Evolutionary conservation across 1,140 invertebrate species (phyloP), one percentile per base, ranked within the genome.

Genomic region (Zaprionus tsacasi): DNA sequence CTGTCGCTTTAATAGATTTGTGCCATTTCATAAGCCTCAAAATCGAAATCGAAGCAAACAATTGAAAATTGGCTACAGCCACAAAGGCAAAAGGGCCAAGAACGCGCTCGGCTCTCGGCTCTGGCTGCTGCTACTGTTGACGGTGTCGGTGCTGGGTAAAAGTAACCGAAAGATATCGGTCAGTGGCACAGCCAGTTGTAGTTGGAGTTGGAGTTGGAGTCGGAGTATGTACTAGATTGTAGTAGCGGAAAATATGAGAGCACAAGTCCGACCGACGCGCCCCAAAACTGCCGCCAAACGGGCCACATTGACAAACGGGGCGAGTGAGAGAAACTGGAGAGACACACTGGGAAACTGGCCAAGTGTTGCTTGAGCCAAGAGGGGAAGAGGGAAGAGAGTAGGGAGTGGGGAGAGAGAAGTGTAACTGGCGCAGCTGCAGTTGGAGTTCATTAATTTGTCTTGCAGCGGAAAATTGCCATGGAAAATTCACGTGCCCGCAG

Each of bases 401-500:
- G 21, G 21, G 21, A 21, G 21, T 21, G 21, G 21, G 21, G 38
- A 40, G 40, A n/a, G 40, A 30, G 15, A 45, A 45, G n/a, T 45
- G 40, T 15, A 45, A 45, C 40, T 8, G 40, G 40, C 40, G 40
- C 40, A 45, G 40, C 40, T 45, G 40, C 40, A 45, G 61, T 56
- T 56, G 52, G 52, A 89, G 81, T 88, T 88, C 86, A 88, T 88
- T 88, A 88, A 88, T 85, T 83, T 85, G 85, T 89, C 75, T 81
- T 79, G 70, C 68, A 65, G 43, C 70, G 74, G 78, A 89, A 89
- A 88, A 85, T 77, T 80, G 82, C 74, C 77, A 69, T 76, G 74
- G 81, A 89, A 89, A 88, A 88, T 79, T 71, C 67, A 69, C 56
- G 74, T 63, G 64, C 33, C 56, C 69, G 65, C 75, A 65, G 73